Percentiles rank a stretch among this genome's conserved stretches.
Evolutionary conservation across 2,797 vertebrate genomes (phyloP).

Genomic region (Champsocephalus gunnari): DNA sequence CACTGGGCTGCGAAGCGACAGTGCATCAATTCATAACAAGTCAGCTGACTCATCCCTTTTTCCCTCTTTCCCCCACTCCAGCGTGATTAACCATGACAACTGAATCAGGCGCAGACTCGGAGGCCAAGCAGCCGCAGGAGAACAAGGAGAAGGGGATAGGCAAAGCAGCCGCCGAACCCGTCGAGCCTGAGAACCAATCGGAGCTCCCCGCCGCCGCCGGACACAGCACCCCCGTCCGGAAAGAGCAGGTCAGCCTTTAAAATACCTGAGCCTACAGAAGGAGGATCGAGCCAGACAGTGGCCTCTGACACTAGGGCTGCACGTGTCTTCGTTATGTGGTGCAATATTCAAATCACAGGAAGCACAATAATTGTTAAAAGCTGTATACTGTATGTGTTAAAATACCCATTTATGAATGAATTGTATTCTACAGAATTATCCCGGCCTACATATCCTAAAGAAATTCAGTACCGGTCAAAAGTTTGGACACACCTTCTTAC

Average conservation of each 20-base stretch:
- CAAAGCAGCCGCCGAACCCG: slow-evolving; percentile 64
- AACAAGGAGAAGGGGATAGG: slow-evolving; percentile 74
- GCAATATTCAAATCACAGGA: too few species aligned
- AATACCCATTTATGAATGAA: too few species aligned
- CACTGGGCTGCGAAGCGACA: slow-evolving; percentile 2
- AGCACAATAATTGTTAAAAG: neutral
- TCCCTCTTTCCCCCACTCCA: slow-evolving; percentile 69
- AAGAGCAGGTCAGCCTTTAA: slow-evolving; percentile 83
- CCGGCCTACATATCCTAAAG: too few species aligned
- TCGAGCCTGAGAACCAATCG: slow-evolving; percentile 71
- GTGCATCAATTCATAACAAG: slow-evolving; percentile 46
- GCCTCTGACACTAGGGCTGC: too few species aligned
- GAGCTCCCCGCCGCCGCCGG: slow-evolving; percentile 87
- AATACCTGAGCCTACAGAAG: neutral
- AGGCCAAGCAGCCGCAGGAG: slow-evolving; percentile 88
- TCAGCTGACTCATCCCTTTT: slow-evolving; percentile 68
- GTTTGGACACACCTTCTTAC: too few species aligned
- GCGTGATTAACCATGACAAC: slow-evolving; percentile 96
- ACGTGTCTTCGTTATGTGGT: too few species aligned
- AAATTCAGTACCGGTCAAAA: too few species aligned
- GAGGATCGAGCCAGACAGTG: neutral
- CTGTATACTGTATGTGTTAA: too few species aligned
- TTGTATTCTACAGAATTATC: too few species aligned
- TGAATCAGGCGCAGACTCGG: slow-evolving; percentile 92
- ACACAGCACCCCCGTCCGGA: slow-evolving; percentile 90